These are phyloP conservation scores for Scomber colias DNA, from an alignment of 2,113 vertebrate species.

Conservation along the genomic window DNA sequence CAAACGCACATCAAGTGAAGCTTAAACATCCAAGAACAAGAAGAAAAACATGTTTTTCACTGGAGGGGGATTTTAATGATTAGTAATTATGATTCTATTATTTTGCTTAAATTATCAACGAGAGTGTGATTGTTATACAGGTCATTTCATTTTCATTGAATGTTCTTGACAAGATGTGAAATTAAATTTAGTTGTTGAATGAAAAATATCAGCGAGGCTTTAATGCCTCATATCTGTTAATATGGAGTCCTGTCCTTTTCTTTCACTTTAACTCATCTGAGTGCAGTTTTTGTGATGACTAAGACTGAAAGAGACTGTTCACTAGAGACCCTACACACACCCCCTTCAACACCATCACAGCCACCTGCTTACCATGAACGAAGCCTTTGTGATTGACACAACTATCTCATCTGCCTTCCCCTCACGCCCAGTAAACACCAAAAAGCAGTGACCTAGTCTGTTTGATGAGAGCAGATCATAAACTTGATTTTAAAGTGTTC, in stretches of 20 bases:
- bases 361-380: conserved; percentile 82
- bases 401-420: conserved; percentile 71
- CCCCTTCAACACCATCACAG: conserved; percentile 42
- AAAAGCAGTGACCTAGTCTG: conserved; percentile 62
- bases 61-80: too few species aligned
- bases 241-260: conserved; percentile 18
- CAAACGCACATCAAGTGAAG: too few species aligned
- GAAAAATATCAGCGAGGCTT: conserved; percentile 33
- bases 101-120: not conserved
- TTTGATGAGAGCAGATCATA: conserved; percentile 68
- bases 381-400: conserved; percentile 81
- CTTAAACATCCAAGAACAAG: too few species aligned
- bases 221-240: conserved; percentile 7
- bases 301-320: conserved; percentile 76
- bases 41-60: too few species aligned
- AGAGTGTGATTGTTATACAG: not conserved
- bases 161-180: not conserved
- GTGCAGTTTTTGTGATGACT: conserved; percentile 70
- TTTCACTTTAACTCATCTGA: conserved; percentile 49
- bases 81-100: not conserved
- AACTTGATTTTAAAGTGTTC: conserved; percentile 65
- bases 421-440: conserved; percentile 71
- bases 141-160: not conserved
- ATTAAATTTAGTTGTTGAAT: conserved; percentile 19
- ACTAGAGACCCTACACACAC: conserved; percentile 57